Conservation (phyloP, 2,113 vertebrate genomes). For the Catagonus wagneri region DNA sequence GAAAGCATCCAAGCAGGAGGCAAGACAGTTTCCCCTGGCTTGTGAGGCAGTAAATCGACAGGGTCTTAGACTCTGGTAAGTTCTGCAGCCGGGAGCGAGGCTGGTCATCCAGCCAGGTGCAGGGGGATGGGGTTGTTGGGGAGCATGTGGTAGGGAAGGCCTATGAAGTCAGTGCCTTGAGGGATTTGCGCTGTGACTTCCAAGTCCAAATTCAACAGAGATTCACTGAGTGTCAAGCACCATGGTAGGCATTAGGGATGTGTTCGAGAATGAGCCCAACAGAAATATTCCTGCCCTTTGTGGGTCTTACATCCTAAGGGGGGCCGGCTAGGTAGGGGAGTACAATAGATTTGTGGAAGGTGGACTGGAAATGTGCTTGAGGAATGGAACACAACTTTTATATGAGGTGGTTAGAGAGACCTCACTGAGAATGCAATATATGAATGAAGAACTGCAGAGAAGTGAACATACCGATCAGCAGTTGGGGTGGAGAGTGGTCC, state of each 20-base stretch:
- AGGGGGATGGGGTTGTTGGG: background rate
- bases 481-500: background rate
- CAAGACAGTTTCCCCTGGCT: background rate
- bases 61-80: slow-evolving; percentile 46
- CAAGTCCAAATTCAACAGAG: background rate
- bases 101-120: background rate
- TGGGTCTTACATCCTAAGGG: background rate
- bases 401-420: background rate
- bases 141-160: background rate
- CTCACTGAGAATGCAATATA: background rate
- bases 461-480: background rate
- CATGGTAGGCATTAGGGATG: background rate
- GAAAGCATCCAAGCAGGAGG: slow-evolving; percentile 58
- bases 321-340: background rate
- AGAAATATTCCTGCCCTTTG: background rate
- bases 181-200: background rate
- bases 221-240: background rate
- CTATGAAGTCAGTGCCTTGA: background rate
- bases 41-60: slow-evolving; percentile 60
- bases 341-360: background rate
- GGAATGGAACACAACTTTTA: background rate
- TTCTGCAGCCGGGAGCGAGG: background rate
- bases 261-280: background rate
- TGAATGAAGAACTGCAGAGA: background rate
- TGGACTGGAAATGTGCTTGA: background rate